Conservation (phyloP, 2,888 invertebrate species). For the Athalia rosae region DNA sequence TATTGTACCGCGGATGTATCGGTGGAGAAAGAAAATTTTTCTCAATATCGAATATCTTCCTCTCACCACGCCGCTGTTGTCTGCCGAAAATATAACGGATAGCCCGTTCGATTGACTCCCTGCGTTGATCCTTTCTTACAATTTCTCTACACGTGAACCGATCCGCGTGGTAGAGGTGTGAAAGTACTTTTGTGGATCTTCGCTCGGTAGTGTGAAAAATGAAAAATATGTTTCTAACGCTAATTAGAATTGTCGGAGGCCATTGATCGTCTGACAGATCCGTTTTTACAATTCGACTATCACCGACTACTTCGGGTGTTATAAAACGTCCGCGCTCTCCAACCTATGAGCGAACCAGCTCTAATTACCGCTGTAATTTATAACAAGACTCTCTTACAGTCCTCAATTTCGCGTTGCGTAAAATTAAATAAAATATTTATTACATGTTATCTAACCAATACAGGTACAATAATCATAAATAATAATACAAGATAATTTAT, state of each 20-base stretch:
- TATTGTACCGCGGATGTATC: background rate
- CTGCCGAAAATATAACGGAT: slow-evolving; percentile 8
- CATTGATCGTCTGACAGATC: background rate
- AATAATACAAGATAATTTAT: slow-evolving; percentile 2
- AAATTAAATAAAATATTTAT: background rate
- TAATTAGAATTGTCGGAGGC: slow-evolving; percentile 2
- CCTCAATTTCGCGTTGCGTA: background rate
- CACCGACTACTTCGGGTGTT: background rate
- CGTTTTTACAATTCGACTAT: background rate
- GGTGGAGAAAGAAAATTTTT: slow-evolving; percentile 12
- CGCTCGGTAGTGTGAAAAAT: slow-evolving; percentile 8
- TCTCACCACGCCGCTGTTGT: slow-evolving; percentile 26
- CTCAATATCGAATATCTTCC: slow-evolving; percentile 34
- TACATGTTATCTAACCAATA: slow-evolving; percentile 6
- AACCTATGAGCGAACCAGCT: background rate
- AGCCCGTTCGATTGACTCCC: slow-evolving; percentile 23
- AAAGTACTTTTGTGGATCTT: slow-evolving; percentile 31
- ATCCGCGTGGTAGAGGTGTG: slow-evolving; percentile 18
- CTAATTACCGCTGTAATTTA: background rate
- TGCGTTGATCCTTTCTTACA: background rate
- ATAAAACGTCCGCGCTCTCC: slow-evolving; percentile 9
- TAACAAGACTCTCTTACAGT: background rate
- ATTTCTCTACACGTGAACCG: background rate
- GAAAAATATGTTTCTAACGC: slow-evolving; percentile 8
- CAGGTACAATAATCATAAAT: slow-evolving; percentile 36